phyloP scores from a whole-genome alignment of 2,113 vertebrate genomes.

The Petaurus breviceps region DNA sequence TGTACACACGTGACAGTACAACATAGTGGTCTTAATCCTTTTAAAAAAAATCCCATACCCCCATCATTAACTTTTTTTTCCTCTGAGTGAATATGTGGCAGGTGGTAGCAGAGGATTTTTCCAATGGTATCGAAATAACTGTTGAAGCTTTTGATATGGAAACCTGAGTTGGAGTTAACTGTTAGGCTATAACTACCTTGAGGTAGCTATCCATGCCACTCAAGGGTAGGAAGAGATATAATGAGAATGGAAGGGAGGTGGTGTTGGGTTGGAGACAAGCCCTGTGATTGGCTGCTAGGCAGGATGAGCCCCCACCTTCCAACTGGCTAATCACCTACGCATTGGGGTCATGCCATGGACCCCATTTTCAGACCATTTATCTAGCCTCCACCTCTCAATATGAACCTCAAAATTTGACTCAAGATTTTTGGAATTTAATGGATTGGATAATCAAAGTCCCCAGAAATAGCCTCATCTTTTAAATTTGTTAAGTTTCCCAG shows the following conservation, averaged over 20 bases:
- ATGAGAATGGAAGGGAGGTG: background rate
- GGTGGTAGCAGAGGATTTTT: background rate
- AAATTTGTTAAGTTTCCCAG: background rate
- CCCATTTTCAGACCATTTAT: background rate
- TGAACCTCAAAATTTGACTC: background rate
- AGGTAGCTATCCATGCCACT: background rate
- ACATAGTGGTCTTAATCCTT: background rate
- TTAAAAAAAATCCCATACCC: background rate
- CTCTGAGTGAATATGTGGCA: background rate
- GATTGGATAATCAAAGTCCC: background rate
- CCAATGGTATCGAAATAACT: background rate
- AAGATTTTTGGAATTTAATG: background rate
- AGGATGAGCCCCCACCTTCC: background rate
- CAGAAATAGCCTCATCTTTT: background rate
- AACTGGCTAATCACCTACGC: background rate
- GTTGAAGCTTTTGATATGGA: background rate
- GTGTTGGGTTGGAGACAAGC: background rate
- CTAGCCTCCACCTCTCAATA: background rate
- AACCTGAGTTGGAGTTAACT: background rate
- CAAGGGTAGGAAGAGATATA: background rate
- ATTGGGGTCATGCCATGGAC: background rate
- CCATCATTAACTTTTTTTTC: background rate
- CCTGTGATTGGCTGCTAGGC: background rate
- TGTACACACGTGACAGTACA: background rate
- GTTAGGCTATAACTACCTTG: background rate